phyloP scores from a whole-genome alignment of 2,888 invertebrate species.

The Xestia xanthographa region DNA sequence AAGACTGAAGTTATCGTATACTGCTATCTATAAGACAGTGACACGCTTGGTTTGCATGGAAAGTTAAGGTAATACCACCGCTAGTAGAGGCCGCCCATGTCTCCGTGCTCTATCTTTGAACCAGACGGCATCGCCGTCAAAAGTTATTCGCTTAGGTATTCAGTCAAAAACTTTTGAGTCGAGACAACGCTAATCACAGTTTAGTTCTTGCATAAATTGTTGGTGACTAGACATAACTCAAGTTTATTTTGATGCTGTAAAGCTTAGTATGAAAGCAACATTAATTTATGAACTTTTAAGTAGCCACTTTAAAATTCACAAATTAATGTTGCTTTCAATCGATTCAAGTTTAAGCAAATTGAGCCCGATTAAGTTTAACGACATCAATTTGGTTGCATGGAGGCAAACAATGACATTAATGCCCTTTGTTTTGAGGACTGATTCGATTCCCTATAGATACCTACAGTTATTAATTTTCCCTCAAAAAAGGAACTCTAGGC shows the following conservation, averaged over 20 bases:
- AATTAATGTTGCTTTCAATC: too few relatives aligned
- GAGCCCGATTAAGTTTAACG: background rate
- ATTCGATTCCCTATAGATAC: too few relatives aligned
- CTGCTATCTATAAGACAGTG: background rate
- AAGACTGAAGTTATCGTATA: background rate
- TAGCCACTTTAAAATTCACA: too few relatives aligned
- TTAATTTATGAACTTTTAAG: background rate
- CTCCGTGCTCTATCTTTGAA: background rate
- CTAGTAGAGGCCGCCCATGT: background rate
- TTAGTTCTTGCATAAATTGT: constrained; percentile 33
- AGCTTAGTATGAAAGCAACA: constrained; percentile 4
- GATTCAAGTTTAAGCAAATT: too few relatives aligned
- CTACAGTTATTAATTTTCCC: background rate
- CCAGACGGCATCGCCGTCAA: constrained; percentile 35
- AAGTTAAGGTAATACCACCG: background rate
- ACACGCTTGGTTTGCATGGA: background rate
- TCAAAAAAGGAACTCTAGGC: background rate
- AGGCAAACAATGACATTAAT: too few relatives aligned
- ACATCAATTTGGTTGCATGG: background rate
- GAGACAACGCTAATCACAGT: constrained; percentile 42
- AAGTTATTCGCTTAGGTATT: constrained; percentile 54
- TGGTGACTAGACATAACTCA: constrained; percentile 20
- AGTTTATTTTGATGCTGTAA: constrained; percentile 30
- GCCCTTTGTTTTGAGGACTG: too few relatives aligned
- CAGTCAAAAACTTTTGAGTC: constrained; percentile 53